phyloP scores from a whole-genome alignment of 2,888 invertebrate species.

The Drosophila basisetae region DNA sequence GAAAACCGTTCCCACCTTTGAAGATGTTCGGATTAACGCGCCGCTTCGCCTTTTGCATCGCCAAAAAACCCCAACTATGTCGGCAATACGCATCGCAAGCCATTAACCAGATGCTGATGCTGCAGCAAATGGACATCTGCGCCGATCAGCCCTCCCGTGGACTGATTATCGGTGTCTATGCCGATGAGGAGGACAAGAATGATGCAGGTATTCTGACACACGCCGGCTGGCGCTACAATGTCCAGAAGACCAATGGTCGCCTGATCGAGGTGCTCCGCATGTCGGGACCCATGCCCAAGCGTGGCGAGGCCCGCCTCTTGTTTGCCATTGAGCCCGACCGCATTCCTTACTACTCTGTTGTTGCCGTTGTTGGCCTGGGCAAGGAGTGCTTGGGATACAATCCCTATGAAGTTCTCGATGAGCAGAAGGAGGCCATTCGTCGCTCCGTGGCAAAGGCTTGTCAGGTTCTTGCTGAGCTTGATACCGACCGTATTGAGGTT shows the following conservation, averaged over 20 bases:
- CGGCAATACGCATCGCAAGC: slow-evolving; percentile 79
- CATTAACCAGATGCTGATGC: slow-evolving; percentile 80
- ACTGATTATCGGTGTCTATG: slow-evolving; percentile 88
- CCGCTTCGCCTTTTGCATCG: slow-evolving; percentile 34
- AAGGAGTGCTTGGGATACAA: slow-evolving; percentile 89
- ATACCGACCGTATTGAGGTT: slow-evolving; percentile 87
- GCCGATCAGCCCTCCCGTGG: slow-evolving; percentile 85
- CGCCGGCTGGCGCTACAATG: slow-evolving; percentile 88
- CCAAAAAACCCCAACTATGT: slow-evolving; percentile 9
- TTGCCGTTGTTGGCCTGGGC: slow-evolving; percentile 92
- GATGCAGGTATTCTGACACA: slow-evolving; percentile 88
- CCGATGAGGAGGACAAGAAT: slow-evolving; percentile 86
- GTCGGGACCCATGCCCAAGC: slow-evolving; percentile 86
- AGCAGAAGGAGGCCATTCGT: slow-evolving; percentile 90
- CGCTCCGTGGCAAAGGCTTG: slow-evolving; percentile 89
- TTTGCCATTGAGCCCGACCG: slow-evolving; percentile 87
- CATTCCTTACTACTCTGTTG: slow-evolving; percentile 86
- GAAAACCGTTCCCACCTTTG: not conserved
- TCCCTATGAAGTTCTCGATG: slow-evolving; percentile 89
- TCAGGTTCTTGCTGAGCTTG: slow-evolving; percentile 86
- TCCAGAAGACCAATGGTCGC: slow-evolving; percentile 86
- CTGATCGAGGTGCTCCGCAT: slow-evolving; percentile 87
- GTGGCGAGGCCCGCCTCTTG: slow-evolving; percentile 87
- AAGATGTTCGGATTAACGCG: slow-evolving; percentile 71
- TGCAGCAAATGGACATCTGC: slow-evolving; percentile 83